Evolutionary conservation across 2,888 invertebrate species (phyloP), one percentile per base, ranked within the genome.

Genomic region (Scaptomyza parva): DNA sequence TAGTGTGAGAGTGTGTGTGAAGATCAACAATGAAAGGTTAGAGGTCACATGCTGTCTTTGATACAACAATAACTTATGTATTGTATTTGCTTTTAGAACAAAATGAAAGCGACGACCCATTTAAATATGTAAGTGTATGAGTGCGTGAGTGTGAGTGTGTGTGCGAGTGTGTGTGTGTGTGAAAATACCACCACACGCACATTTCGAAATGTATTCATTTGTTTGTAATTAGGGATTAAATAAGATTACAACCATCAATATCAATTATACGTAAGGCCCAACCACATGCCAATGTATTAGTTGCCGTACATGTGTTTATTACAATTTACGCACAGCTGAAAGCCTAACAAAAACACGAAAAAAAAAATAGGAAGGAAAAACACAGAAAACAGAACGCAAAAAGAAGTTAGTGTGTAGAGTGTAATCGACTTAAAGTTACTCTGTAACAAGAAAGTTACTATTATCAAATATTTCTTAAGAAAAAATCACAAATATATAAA

Each of bases 171-270:
- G 47, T 24, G 22, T 14, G 20, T 20, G 37, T 39, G 24, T 33
- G 30, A 28, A 35, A 40, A 54, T 44, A n/a, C 18, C 22, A 8
- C 7, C 47, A 45, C 62, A 74, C 57, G 50, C 71, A 76, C 69
- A 66, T 55, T 63, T 70, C 74, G 44, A 41, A 41, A 68, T 65
- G 65, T 77, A 86, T 84, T 80, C 78, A 86, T 86, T 88, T 76
- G 71, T 73, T 84, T 88, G 84, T 88, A 85, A 85, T 85, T 85
- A 85, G 88, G 84, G 87, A 88, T 88, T 85, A 85, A 88, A 70
- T 76, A 69, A 78, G 84, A 85, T 85, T 85, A 85, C 84, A 84
- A 80, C 78, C 84, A 85, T 85, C 84, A 88, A 85, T 88, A 88
- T 88, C 84, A 85, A 85, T 85, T 85, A 85, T 85, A 86, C 64